Base-by-base conservation (phyloP, 2,888 invertebrate species). In the Eupithecia subumbrata region DNA sequence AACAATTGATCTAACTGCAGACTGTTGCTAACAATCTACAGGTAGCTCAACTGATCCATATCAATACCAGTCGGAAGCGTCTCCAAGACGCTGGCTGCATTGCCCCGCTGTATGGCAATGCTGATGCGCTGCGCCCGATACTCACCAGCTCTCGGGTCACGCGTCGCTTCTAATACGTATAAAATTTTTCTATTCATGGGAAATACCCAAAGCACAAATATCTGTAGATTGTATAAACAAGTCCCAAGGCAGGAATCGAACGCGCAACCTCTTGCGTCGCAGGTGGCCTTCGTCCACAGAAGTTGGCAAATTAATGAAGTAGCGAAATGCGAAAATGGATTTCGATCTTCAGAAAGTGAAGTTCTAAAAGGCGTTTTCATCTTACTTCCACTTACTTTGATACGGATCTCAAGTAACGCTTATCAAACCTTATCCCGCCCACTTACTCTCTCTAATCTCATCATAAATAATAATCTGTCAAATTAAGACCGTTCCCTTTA, bases 391-490 rank as follows among this genome's bases (percentile, higher is more conserved):
- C 45, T 45, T 7, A 56, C 60, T 56, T 56, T 4, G 34, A 37
- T 67, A 16, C 66, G 18, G n/a, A 67, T 25, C 25, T 14, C 12
- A 60, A 60, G 60, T 60, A 25, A 25, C 60, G 66, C 40, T 40
- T 22, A 40, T 40, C 66, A 67, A 37, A 67, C 66, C n/a, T 34
- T 56, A 68, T 60, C 73, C 40, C 72, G 72, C 72, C 72, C 40
- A 64, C 64, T 22, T n/a, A 40, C 22, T 40, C 43, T 63, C 63
- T 68, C 56, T 56, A 75, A 79, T 79, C 69, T 72, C 67, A 4
- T 60, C 43, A n/a, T 76, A 78, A 79, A 79, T 74, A 76, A 77
- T 67, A 71, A 76, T 78, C 78, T 75, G 78, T 82, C 77, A 74
- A 76, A 73, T 74, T 60, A 79, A 76, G 75, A 76, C 79, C 76